Conservation (phyloP, 1,140 invertebrate species). For the Oreohelix idahoensis region DNA sequence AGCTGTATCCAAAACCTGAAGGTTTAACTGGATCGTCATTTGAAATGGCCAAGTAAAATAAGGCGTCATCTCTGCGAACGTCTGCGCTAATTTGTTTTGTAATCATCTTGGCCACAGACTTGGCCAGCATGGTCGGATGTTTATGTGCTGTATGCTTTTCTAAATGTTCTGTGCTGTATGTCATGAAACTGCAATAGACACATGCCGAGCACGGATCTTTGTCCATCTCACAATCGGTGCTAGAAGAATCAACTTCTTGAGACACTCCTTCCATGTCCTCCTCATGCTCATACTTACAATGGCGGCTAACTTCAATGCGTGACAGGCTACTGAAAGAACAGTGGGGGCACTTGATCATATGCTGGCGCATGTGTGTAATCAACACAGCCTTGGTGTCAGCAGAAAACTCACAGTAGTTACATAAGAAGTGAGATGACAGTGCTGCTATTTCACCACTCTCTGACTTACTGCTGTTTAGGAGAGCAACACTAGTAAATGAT, state of each 20-base stretch:
- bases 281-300: constrained; percentile 37
- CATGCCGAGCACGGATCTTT: constrained; percentile 41
- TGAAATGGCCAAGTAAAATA: constrained; percentile 21
- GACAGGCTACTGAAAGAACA: constrained; percentile 36
- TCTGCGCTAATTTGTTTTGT: constrained; percentile 21
- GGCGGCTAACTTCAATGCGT: constrained; percentile 9
- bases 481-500: constrained; percentile 10
- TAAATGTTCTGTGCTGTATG: constrained; percentile 37
- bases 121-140: constrained; percentile 31
- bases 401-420: constrained; percentile 37
- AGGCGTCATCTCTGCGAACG: constrained; percentile 13
- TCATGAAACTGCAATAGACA: constrained; percentile 36
- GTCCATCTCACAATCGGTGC: constrained; percentile 34
- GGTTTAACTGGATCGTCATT: neutral
- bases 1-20: neutral
- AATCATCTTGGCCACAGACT: constrained; percentile 39
- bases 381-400: constrained; percentile 17
- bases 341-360: constrained; percentile 37
- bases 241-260: constrained; percentile 15
- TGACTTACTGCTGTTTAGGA: neutral
- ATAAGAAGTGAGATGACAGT: constrained; percentile 15
- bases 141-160: constrained; percentile 28
- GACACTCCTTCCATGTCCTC: neutral
- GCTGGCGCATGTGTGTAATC: constrained; percentile 27
- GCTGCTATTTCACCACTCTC: neutral